Percentiles rank a stretch among this genome's conserved stretches.
Conservation (phyloP, 2,888 invertebrate genomes). For the Zootermopsis nevadensis region DNA sequence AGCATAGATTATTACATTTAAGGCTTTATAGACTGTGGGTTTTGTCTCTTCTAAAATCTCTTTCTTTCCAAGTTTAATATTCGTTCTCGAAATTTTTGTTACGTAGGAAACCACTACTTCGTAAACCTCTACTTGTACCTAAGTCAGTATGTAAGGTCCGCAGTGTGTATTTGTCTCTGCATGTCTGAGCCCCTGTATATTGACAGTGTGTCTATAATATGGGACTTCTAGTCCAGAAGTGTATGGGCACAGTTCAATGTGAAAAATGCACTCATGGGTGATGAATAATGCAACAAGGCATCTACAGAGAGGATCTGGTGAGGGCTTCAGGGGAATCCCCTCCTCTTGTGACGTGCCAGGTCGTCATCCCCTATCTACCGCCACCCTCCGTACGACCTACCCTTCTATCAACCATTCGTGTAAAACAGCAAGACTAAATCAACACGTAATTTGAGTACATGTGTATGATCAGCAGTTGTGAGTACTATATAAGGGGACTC, state of each 20-base stretch:
- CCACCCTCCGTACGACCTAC: background rate
- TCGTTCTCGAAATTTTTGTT: no score
- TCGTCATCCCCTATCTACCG: conserved; percentile 14
- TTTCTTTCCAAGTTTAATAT: no score
- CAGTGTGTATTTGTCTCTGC: no score
- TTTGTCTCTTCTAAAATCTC: no score
- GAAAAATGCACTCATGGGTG: conserved; percentile 57
- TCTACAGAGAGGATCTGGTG: conserved; percentile 16
- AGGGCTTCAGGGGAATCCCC: conserved; percentile 15
- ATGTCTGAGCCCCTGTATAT: background rate
- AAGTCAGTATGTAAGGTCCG: no score
- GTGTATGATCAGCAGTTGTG: conserved; percentile 32
- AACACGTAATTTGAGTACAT: conserved; percentile 51
- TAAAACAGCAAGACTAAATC: conserved; percentile 47
- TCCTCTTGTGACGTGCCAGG: conserved; percentile 29
- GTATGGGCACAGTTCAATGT: conserved; percentile 53
- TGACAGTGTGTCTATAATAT: conserved; percentile 19
- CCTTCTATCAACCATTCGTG: conserved; percentile 34
- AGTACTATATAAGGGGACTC: conserved; percentile 13
- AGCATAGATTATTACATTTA: no score
- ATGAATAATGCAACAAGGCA: conserved; percentile 56
- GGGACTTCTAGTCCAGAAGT: conserved; percentile 11
- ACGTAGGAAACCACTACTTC: no score
- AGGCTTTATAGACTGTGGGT: no score
- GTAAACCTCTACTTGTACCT: no score